phyloP scores from a whole-genome alignment of 2,888 invertebrate species.

The Drosophila neotestacea region DNA sequence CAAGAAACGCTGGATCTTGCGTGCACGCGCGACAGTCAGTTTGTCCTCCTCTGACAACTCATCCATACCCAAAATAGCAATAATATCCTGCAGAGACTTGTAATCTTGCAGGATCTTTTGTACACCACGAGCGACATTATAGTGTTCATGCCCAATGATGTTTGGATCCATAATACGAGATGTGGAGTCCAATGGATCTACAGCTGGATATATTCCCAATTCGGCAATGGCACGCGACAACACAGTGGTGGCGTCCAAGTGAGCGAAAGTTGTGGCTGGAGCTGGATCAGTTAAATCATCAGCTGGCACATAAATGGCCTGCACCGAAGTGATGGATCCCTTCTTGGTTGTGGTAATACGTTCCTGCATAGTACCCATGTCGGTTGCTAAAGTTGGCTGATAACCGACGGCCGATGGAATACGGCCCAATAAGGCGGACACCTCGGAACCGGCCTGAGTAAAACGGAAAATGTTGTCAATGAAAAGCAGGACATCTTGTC shows the following conservation, averaged over 20 bases:
- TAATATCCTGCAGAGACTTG: slow-evolving; percentile 93
- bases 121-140: slow-evolving; percentile 94
- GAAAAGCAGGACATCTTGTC: slow-evolving; percentile 97
- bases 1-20: slow-evolving; percentile 97
- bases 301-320: slow-evolving; percentile 97
- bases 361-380: slow-evolving; percentile 99
- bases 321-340: slow-evolving; percentile 97
- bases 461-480: slow-evolving; percentile 98
- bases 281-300: slow-evolving; percentile 98
- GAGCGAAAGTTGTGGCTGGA: slow-evolving; percentile 97
- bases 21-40: slow-evolving; percentile 95
- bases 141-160: slow-evolving; percentile 95
- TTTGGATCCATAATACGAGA: slow-evolving; percentile 98
- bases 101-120: slow-evolving; percentile 96
- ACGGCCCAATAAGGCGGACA: slow-evolving; percentile 96
- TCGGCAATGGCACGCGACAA: slow-evolving; percentile 96
- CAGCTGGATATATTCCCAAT: slow-evolving; percentile 96
- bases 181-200: slow-evolving; percentile 97
- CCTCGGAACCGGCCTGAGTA: slow-evolving; percentile 95
- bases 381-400: slow-evolving; percentile 97
- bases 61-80: slow-evolving; percentile 97
- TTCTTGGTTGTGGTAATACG: slow-evolving; percentile 97
- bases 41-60: slow-evolving; percentile 98
- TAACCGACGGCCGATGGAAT: slow-evolving; percentile 98
- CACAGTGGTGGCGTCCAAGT: slow-evolving; percentile 98